These are phyloP conservation scores for Ceratotherium simum DNA, from an alignment of 2,113 vertebrate genomes.

Conservation along the genomic window DNA sequence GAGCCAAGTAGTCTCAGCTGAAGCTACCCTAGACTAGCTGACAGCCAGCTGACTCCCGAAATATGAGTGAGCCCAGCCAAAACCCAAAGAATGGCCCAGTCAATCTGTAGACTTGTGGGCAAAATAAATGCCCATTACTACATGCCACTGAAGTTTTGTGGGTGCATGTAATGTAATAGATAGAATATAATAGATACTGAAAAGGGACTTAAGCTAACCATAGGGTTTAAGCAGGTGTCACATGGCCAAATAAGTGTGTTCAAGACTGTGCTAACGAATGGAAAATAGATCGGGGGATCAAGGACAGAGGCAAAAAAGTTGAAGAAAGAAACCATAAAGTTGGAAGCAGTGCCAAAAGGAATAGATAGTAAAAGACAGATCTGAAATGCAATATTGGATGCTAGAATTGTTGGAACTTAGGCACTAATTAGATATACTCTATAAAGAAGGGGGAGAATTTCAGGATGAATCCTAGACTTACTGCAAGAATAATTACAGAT, in stretches of 20 bases:
- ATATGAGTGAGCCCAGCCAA: not conserved
- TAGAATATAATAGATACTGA: not conserved
- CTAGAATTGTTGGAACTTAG: not conserved
- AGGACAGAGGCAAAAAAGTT: slow-evolving; percentile 33
- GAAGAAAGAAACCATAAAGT: slow-evolving; percentile 11
- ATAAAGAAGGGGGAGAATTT: not conserved
- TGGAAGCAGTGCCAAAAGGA: slow-evolving; percentile 15
- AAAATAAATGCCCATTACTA: not conserved
- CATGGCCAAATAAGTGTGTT: not conserved
- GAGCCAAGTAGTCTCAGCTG: not conserved
- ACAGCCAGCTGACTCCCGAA: not conserved
- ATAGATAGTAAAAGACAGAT: not conserved
- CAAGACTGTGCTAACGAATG: not conserved
- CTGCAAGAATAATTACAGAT: slow-evolving; percentile 32
- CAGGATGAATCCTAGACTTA: not conserved
- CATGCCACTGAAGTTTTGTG: not conserved
- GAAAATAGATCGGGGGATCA: not conserved
- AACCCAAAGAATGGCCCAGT: not conserved
- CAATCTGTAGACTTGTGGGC: not conserved
- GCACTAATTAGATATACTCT: not conserved
- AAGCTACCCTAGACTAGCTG: not conserved
- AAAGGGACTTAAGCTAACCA: not conserved
- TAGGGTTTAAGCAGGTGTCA: not conserved
- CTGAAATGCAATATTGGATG: not conserved
- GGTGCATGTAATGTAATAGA: not conserved